Percentiles rank a stretch among this genome's conserved stretches.
Conservation (phyloP, 1,140 invertebrate genomes). For the Mamestra configurata region DNA sequence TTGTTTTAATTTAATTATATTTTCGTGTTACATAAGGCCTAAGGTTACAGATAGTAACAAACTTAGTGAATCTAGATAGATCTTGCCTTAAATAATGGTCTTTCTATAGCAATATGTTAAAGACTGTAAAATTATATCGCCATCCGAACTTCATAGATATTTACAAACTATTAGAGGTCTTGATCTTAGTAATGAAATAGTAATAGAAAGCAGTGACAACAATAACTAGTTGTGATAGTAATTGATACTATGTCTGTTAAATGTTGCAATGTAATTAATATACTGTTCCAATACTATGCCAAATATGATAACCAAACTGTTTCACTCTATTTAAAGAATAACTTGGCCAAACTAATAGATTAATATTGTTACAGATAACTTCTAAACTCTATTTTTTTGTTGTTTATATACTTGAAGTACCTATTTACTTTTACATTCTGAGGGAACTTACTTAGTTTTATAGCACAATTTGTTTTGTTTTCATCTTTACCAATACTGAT, state of each 20-base stretch:
- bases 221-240: slow-evolving; percentile 41
- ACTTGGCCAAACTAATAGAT: slow-evolving; percentile 47
- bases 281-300: slow-evolving; percentile 50
- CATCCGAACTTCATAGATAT: slow-evolving; percentile 38
- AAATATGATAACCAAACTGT: slow-evolving; percentile 62
- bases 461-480: slow-evolving; percentile 24
- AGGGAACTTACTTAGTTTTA: slow-evolving; percentile 15
- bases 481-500: slow-evolving; percentile 1
- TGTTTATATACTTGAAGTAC: slow-evolving; percentile 6
- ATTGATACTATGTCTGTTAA: slow-evolving; percentile 18
- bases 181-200: slow-evolving; percentile 28
- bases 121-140: slow-evolving; percentile 43
- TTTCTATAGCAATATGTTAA: slow-evolving; percentile 36
- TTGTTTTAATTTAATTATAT: slow-evolving; percentile 43
- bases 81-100: slow-evolving; percentile 33
- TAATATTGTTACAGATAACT: slow-evolving; percentile 38
- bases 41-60: slow-evolving; percentile 28
- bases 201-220: slow-evolving; percentile 30
- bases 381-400: slow-evolving; percentile 12
- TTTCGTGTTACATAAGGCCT: slow-evolving; percentile 34
- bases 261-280: slow-evolving; percentile 45
- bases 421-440: slow-evolving; percentile 25
- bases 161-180: slow-evolving; percentile 34
- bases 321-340: slow-evolving; percentile 41
- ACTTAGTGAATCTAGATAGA: slow-evolving; percentile 12